These are phyloP conservation scores for Hypomesus transpacificus DNA, from an alignment of 2,113 vertebrate species.

Conservation along the genomic window DNA sequence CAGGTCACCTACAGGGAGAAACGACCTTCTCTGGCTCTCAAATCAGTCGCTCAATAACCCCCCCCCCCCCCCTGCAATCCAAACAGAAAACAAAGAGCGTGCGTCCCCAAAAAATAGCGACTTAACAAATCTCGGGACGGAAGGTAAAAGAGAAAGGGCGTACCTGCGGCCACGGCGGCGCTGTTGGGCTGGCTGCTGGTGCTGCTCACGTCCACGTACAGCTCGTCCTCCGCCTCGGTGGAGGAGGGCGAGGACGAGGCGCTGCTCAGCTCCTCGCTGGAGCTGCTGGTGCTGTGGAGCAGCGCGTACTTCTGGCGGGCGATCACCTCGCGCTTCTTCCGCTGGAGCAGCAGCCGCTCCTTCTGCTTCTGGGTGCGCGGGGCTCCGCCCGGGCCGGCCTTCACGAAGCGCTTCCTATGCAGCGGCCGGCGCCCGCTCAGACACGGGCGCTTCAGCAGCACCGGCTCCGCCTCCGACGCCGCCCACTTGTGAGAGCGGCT, in stretches of 20 bases:
- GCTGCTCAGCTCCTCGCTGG: constrained; percentile 89
- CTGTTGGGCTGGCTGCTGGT: constrained; percentile 83
- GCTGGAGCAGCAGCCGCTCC: constrained; percentile 89
- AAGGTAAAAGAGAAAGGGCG: too few species aligned
- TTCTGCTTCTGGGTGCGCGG: constrained; percentile 94
- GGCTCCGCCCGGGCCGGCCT: constrained; percentile 77
- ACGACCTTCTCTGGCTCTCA: too few species aligned
- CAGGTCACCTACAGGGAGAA: too few species aligned
- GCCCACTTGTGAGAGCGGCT: constrained; percentile 89
- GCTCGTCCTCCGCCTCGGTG: constrained; percentile 90
- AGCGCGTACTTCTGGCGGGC: constrained; percentile 90
- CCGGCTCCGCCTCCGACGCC: constrained; percentile 83
- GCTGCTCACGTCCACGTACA: constrained; percentile 89
- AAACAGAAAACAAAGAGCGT: too few species aligned
- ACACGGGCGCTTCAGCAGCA: constrained; percentile 90
- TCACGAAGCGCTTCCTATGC: constrained; percentile 89
- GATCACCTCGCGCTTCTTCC: constrained; percentile 91
- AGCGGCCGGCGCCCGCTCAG: constrained; percentile 79
- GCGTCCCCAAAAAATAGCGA: too few species aligned
- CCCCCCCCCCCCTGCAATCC: too few species aligned
- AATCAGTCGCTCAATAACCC: too few species aligned
- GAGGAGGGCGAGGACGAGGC: constrained; percentile 90
- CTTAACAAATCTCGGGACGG: too few species aligned
- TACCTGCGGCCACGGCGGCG: constrained; percentile 86
- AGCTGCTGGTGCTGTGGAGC: constrained; percentile 93